Conservation (phyloP, 2,797 vertebrate genomes). For the Chelon labrosus region DNA sequence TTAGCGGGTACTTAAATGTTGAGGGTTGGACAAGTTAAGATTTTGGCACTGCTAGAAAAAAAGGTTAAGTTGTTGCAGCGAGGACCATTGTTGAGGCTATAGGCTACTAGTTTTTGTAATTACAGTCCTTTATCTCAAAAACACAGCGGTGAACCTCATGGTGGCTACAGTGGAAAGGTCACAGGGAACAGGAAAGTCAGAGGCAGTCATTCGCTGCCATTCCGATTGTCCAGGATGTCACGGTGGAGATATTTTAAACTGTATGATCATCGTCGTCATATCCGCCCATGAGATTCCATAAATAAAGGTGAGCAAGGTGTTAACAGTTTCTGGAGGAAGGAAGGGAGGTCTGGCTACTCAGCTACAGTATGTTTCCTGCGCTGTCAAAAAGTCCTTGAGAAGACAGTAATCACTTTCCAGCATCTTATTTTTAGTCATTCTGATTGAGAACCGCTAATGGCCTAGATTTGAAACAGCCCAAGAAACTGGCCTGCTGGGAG, state of each 20-base stretch:
- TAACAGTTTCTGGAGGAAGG: conserved; percentile 14
- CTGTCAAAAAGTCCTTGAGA: conserved; percentile 45
- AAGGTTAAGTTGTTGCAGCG: background rate
- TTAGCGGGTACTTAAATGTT: background rate
- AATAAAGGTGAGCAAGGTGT: conserved; percentile 16
- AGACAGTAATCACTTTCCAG: conserved; percentile 25
- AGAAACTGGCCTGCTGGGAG: conserved; percentile 43
- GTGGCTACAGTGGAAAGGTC: background rate
- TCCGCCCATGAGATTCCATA: background rate
- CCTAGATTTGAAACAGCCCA: conserved; percentile 36
- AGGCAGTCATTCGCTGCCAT: background rate
- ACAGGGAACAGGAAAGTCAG: background rate
- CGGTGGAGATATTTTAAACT: conserved; percentile 1
- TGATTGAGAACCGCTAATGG: conserved; percentile 47
- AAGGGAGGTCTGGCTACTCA: conserved; percentile 13
- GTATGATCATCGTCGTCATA: background rate
- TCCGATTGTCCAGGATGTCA: background rate
- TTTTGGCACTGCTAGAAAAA: background rate
- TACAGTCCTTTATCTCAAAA: background rate
- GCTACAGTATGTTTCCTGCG: conserved; percentile 22
- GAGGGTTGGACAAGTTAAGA: background rate
- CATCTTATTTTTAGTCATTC: conserved; percentile 50
- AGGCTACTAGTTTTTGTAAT: background rate
- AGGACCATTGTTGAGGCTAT: background rate
- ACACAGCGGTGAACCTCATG: background rate